A percentile compares a stretch with the other conserved stretches of the same genome.
Evolutionary conservation across 2,113 vertebrate species (phyloP).

Genomic region (Bungarus multicinctus): DNA sequence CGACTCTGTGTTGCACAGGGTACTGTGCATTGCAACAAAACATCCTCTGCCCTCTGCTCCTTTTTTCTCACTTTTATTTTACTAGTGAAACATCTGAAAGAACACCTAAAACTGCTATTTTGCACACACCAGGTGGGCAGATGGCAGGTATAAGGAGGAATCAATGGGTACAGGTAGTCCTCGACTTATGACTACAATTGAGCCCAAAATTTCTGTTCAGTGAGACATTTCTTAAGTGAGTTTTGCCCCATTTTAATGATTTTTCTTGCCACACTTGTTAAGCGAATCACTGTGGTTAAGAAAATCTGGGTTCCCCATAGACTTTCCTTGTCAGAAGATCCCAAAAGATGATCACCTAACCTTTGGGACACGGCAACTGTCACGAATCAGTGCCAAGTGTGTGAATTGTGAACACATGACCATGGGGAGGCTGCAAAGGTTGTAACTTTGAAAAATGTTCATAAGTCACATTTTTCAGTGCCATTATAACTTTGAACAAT

Average conservation of each 20-base stretch:
- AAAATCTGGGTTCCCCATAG: too few species aligned
- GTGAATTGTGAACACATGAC: too few species aligned
- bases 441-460: neutral
- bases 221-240: too few species aligned
- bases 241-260: too few species aligned
- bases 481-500: neutral
- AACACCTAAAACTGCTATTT: neutral
- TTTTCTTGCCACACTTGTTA: too few species aligned
- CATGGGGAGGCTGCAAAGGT: neutral
- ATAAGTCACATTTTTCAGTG: neutral
- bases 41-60: neutral
- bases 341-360: too few species aligned
- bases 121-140: neutral
- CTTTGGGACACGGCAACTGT: too few species aligned
- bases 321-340: too few species aligned
- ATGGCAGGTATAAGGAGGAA: neutral
- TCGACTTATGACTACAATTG: too few species aligned
- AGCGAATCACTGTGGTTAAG: too few species aligned
- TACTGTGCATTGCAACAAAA: neutral
- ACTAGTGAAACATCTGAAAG: neutral
- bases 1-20: neutral
- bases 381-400: too few species aligned
- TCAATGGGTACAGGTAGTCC: neutral
- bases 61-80: neutral
- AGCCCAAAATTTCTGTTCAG: too few species aligned